Evolutionary conservation across 1,140 invertebrate species (phyloP).

Genomic region (Megalonaias nervosa): DNA sequence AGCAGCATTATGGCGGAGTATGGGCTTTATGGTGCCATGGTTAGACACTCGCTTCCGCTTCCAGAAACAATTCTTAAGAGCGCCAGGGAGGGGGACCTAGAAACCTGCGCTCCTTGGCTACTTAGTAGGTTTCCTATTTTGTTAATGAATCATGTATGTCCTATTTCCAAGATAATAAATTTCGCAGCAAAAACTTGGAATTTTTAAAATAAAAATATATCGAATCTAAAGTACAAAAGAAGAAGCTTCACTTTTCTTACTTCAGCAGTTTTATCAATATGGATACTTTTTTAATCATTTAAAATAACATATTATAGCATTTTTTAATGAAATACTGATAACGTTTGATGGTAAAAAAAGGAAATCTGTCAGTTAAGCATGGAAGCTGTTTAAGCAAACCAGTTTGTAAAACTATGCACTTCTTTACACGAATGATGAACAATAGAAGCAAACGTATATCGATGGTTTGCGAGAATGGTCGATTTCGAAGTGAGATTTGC

Average conservation of each 20-base stretch:
- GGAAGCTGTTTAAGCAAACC: too few relatives aligned
- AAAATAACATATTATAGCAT: background rate
- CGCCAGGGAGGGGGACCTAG: conserved; percentile 77
- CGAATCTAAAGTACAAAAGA: background rate
- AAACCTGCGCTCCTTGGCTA: conserved; percentile 97
- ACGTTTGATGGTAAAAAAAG: too few relatives aligned
- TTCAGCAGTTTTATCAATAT: too few relatives aligned
- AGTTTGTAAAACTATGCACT: too few relatives aligned
- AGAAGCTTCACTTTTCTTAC: background rate
- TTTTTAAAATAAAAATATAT: background rate
- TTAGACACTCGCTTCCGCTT: conserved; percentile 95
- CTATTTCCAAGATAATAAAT: background rate
- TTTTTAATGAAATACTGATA: too few relatives aligned
- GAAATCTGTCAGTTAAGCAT: too few relatives aligned
- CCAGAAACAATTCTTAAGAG: conserved; percentile 98
- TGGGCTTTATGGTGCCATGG: conserved; percentile 99
- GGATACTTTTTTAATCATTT: background rate
- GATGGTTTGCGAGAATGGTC: too few relatives aligned
- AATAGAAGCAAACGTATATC: too few relatives aligned
- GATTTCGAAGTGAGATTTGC: too few relatives aligned
- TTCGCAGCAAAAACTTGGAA: too few relatives aligned
- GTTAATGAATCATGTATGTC: background rate
- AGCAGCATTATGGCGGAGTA: conserved; percentile 82
- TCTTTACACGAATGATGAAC: too few relatives aligned
- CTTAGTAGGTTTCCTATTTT: conserved; percentile 81